Evolutionary conservation across 2,113 vertebrate species (phyloP).

Genomic region (Xiphophorus couchianus): DNA sequence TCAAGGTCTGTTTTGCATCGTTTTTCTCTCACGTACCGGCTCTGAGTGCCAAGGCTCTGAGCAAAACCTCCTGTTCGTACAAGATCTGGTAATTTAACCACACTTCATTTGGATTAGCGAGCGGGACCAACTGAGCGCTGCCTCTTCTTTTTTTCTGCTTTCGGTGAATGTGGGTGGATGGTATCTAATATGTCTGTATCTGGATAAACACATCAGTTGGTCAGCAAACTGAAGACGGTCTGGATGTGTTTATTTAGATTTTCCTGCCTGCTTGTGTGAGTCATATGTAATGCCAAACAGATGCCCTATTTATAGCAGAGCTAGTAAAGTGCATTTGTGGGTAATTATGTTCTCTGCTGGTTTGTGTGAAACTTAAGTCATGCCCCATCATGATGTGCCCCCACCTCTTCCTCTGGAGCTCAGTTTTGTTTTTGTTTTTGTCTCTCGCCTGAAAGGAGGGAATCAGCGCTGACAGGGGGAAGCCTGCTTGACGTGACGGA

Average conservation of each 20-base stretch:
- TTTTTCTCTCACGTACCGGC: conserved; percentile 45
- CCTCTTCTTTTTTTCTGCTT: conserved; percentile 28
- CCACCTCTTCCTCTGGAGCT: conserved; percentile 26
- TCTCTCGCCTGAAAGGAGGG: conserved; percentile 10
- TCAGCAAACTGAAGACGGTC: background rate
- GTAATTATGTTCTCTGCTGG: conserved; percentile 12
- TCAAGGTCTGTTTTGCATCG: conserved; percentile 59
- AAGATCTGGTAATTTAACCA: conserved; percentile 72
- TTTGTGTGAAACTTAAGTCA: conserved; percentile 57
- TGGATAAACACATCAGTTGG: background rate
- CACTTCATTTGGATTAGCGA: conserved; percentile 75
- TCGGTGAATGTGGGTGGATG: conserved; percentile 25
- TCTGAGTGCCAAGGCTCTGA: conserved; percentile 63
- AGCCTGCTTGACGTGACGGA: conserved; percentile 62
- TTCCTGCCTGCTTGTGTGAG: background rate
- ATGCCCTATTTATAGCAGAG: background rate
- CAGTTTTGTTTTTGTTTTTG: conserved; percentile 57
- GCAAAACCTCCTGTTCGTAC: conserved; percentile 71
- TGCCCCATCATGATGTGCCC: background rate
- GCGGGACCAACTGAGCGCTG: conserved; percentile 67
- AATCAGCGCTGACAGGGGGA: conserved; percentile 39
- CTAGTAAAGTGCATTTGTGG: background rate
- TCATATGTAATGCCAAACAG: background rate
- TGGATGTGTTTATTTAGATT: conserved; percentile 1
- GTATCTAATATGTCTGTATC: background rate